A percentile compares a stretch with the other conserved stretches of the same genome.
These are phyloP conservation scores for Temnothorax unifasciatus DNA, from an alignment of 2,888 invertebrate genomes.

Conservation along the genomic window DNA sequence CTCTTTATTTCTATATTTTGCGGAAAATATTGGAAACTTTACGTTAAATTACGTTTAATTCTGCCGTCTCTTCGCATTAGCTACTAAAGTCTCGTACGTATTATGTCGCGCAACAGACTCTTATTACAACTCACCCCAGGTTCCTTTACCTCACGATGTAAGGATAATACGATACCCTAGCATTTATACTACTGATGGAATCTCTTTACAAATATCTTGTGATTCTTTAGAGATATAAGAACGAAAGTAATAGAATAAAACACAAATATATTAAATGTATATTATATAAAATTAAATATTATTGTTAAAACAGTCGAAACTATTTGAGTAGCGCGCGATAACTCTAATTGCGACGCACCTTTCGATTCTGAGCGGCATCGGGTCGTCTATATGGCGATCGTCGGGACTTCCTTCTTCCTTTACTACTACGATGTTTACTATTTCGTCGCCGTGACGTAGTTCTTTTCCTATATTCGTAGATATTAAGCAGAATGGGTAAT, in stretches of 20 bases:
- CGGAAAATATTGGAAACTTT: background rate
- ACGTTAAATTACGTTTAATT: background rate
- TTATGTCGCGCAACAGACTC: background rate
- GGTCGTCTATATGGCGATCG: background rate
- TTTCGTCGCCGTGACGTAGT: background rate
- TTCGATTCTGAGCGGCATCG: background rate
- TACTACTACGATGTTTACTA: background rate
- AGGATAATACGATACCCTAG: background rate
- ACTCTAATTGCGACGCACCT: background rate
- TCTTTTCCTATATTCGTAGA: slow-evolving; percentile 26
- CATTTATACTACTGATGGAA: background rate
- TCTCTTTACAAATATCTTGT: background rate
- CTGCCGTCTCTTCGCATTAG: background rate
- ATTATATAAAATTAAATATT: background rate
- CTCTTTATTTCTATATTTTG: background rate
- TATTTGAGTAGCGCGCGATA: background rate
- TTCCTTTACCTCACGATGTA: slow-evolving; percentile 7
- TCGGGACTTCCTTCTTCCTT: slow-evolving; percentile 8
- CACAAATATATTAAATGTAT: background rate
- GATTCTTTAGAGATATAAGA: background rate
- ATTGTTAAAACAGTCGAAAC: background rate
- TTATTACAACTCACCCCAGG: background rate
- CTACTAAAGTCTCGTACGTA: background rate
- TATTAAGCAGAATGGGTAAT: background rate
- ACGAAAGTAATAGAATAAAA: background rate